Conservation (phyloP, 2,113 vertebrate species). For the Columba janthina region DNA sequence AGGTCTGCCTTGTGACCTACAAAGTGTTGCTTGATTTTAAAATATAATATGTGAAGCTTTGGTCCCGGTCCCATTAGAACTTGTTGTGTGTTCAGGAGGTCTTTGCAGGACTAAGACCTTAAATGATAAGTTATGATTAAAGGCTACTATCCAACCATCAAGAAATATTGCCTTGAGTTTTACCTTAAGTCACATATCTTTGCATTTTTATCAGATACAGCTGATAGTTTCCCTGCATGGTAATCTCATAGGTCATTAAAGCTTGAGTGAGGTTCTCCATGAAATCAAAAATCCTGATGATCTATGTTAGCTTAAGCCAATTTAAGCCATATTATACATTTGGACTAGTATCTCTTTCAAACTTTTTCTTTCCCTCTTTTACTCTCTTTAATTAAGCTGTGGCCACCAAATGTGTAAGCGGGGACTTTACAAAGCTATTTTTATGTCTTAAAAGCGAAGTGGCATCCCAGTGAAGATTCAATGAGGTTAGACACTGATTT, state of each 20-base stretch:
- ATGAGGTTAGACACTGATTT: not conserved
- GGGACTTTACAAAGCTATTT: not conserved
- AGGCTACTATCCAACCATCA: not conserved
- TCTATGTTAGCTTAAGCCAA: not conserved
- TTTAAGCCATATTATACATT: not conserved
- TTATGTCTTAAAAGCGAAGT: not conserved
- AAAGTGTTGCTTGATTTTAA: not conserved
- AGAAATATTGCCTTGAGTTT: not conserved
- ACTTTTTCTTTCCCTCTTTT: not conserved
- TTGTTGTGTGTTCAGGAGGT: not conserved
- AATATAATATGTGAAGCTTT: not conserved
- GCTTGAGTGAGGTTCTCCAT: not conserved
- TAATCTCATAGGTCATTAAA: not conserved
- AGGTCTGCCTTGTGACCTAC: not conserved
- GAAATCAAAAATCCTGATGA: not conserved
- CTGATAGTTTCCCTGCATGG: not conserved
- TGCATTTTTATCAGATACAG: not conserved
- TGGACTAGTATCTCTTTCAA: not conserved
- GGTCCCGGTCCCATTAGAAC: not conserved
- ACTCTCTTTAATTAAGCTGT: not conserved
- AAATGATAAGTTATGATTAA: not conserved
- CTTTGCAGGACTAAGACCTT: not conserved
- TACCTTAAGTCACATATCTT: not conserved
- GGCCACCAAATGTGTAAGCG: not conserved
- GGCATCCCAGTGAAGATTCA: not conserved